Conservation (phyloP, 2,113 vertebrate species). For the Phainopepla nitens region DNA sequence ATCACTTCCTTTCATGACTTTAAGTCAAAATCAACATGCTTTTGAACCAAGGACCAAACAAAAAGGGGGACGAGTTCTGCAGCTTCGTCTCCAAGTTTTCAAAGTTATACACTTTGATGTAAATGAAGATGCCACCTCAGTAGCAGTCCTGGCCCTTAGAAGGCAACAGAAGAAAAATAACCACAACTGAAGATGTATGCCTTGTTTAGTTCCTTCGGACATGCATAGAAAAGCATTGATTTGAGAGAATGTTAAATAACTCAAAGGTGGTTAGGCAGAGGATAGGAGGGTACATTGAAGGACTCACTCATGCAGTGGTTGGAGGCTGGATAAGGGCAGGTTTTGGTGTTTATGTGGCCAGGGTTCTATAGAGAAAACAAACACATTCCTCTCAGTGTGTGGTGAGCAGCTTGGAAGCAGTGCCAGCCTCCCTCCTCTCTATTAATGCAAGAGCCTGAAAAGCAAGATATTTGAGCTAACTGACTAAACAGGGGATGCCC, state of each 20-base stretch:
- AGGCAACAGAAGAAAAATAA: constrained; percentile 17
- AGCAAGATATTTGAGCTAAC: fast-evolving
- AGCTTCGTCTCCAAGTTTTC: neutral
- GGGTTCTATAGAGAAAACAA: neutral
- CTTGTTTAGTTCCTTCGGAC: neutral
- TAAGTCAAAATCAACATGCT: neutral
- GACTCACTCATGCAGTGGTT: neutral
- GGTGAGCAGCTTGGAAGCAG: neutral
- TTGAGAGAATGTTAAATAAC: neutral
- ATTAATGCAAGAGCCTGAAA: neutral
- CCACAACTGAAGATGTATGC: neutral
- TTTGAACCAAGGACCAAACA: neutral
- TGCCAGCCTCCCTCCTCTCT: neutral
- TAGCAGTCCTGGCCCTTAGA: constrained; percentile 37
- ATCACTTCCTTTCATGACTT: neutral
- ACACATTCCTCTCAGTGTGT: neutral
- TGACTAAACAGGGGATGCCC: neutral
- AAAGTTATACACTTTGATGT: neutral
- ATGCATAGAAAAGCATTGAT: neutral
- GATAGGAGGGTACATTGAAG: neutral
- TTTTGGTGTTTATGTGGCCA: neutral
- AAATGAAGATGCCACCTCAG: neutral
- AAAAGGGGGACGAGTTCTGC: neutral
- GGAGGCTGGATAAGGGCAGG: neutral
- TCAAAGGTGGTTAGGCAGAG: neutral